A percentile compares a stretch with the other conserved stretches of the same genome.
Evolutionary conservation across 1,140 invertebrate genomes (phyloP).

Genomic region (Habropoda laboriosa): DNA sequence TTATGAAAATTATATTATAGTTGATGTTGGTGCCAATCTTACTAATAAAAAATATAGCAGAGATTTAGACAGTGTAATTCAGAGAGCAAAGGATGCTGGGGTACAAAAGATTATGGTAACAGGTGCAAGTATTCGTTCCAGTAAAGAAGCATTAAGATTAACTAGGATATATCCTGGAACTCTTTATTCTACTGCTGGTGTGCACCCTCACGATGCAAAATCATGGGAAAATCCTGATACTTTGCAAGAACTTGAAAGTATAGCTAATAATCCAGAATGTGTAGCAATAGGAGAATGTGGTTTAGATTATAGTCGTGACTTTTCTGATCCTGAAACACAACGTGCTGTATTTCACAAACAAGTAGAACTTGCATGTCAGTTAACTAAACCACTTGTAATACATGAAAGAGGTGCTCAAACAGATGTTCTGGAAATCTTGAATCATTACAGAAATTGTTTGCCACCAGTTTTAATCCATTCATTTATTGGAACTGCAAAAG

Average conservation of each 20-base stretch:
- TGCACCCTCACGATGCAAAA: slow-evolving; percentile 98
- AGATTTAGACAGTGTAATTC: slow-evolving; percentile 95
- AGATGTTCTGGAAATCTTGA: slow-evolving; percentile 87
- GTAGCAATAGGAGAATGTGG: slow-evolving; percentile 97
- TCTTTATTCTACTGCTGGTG: slow-evolving; percentile 95
- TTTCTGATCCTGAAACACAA: slow-evolving; percentile 94
- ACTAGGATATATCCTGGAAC: slow-evolving; percentile 94
- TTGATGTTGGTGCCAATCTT: slow-evolving; percentile 96
- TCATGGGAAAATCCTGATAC: slow-evolving; percentile 91
- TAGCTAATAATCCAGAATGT: slow-evolving; percentile 92
- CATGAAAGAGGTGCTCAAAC: slow-evolving; percentile 95
- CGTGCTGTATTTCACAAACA: slow-evolving; percentile 94
- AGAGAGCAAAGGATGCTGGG: slow-evolving; percentile 95
- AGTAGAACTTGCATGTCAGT: slow-evolving; percentile 92
- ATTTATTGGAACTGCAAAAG: slow-evolving; percentile 93
- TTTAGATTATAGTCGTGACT: slow-evolving; percentile 96
- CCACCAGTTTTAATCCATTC: slow-evolving; percentile 95
- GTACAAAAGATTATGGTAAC: slow-evolving; percentile 97
- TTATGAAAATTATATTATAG: slow-evolving; percentile 94
- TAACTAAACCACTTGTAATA: slow-evolving; percentile 94
- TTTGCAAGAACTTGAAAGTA: slow-evolving; percentile 86
- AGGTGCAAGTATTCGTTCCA: slow-evolving; percentile 92
- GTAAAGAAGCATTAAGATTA: slow-evolving; percentile 94
- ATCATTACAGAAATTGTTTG: slow-evolving; percentile 83
- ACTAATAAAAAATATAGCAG: slow-evolving; percentile 97